Evolutionary conservation across 2,113 vertebrate species (phyloP).

Genomic region (Archocentrus centrarchus): DNA sequence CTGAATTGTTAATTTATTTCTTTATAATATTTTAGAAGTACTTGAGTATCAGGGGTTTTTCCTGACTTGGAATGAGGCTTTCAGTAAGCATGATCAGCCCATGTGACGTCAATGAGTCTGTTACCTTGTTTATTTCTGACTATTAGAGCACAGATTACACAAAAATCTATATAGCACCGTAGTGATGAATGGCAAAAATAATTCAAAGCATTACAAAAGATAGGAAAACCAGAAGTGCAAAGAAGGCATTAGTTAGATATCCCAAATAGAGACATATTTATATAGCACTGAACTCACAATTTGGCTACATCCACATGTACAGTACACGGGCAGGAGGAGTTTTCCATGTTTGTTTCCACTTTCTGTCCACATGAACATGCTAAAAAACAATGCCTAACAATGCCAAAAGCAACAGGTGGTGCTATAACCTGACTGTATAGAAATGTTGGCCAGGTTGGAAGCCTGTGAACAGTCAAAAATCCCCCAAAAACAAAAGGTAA

Average conservation of each 20-base stretch:
- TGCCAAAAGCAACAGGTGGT: background rate
- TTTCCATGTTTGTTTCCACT: background rate
- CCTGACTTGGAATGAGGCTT: background rate
- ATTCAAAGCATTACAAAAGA: background rate
- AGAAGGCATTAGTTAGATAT: background rate
- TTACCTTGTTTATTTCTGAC: background rate
- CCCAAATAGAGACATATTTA: background rate
- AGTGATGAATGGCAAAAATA: background rate
- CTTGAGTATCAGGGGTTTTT: background rate
- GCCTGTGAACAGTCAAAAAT: too few species aligned
- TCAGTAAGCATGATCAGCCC: background rate
- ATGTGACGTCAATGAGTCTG: background rate
- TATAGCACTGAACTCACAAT: too few species aligned
- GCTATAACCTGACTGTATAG: too few species aligned
- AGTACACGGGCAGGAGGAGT: too few species aligned
- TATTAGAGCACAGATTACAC: background rate
- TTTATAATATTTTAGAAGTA: background rate
- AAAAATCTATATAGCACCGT: background rate
- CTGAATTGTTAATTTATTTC: background rate
- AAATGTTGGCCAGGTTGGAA: background rate
- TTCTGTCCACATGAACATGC: background rate
- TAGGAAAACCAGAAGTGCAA: background rate
- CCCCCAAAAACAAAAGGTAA: too few species aligned
- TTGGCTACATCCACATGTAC: background rate
- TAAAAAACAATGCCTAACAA: background rate